Evolutionary conservation across 2,888 invertebrate species (phyloP).

Genomic region (Enoplolaimus lenunculus): DNA sequence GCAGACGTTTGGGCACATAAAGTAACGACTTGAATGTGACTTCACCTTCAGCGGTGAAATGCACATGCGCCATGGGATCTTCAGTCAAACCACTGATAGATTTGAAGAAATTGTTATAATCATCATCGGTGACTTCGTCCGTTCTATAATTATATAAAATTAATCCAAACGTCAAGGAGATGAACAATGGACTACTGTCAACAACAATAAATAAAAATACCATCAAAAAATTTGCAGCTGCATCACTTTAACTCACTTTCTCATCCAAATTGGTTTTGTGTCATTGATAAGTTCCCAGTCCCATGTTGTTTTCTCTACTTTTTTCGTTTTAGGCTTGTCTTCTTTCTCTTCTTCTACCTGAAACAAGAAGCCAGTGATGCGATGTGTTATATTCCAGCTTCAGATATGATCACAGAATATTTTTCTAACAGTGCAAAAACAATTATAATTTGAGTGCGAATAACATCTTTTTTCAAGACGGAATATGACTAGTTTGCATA

Average conservation of each 20-base stretch:
- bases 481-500: too few species aligned
- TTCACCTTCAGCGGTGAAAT: slow-evolving; percentile 97
- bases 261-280: slow-evolving; percentile 95
- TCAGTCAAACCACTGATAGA: slow-evolving; percentile 71
- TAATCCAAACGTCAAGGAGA: too few species aligned
- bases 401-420: too few species aligned
- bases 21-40: slow-evolving; percentile 93
- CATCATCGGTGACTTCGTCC: slow-evolving; percentile 64
- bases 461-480: too few species aligned
- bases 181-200: too few species aligned
- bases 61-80: slow-evolving; percentile 66
- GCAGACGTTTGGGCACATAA: slow-evolving; percentile 77
- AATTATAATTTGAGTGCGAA: too few species aligned
- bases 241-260: slow-evolving; percentile 66
- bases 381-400: slow-evolving; percentile 17
- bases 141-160: slow-evolving; percentile 47
- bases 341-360: slow-evolving; percentile 47
- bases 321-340: slow-evolving; percentile 58
- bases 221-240: too few species aligned
- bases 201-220: too few species aligned
- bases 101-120: slow-evolving; percentile 90
- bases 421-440: too few species aligned
- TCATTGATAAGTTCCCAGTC: slow-evolving; percentile 94
- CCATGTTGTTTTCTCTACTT: slow-evolving; percentile 84
- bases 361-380: too few species aligned